Evolutionary conservation across 2,797 vertebrate genomes (phyloP), one percentile per base, ranked within the genome.

Genomic region (Acomys russatus): DNA sequence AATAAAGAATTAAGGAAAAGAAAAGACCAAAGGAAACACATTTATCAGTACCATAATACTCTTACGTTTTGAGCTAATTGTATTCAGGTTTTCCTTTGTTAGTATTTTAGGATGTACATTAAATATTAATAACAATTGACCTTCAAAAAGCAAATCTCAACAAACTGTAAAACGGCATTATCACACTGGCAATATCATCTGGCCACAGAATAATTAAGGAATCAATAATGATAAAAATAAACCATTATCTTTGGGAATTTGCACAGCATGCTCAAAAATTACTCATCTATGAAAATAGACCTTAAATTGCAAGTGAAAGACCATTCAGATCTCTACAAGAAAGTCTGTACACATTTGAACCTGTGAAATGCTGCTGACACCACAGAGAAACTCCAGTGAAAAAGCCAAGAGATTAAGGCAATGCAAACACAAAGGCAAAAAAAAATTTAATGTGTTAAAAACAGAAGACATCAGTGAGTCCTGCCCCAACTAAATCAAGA

Each of bases 171-270:
- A 90, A 20, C 38, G 71, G 70, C 51, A 70, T 90, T 94, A 91
- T 44, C 51, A 84, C 68, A 77, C 23, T 63, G 9, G 33, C 14
- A 10, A 33, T 51, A 74, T 87, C 61, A 92, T 80, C 66, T 89
- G 18, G 18, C 28, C 35, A 23, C 28, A 93, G 33, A 77, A 91
- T 33, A 92, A 63, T 89, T 71, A 76, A 92, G 8, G n/a, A 87
- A 90, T 92, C n/a, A 70, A 85, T 93, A 79, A 88, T 77, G 25
- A 84, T 56, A 88, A 74, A 59, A 90, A 83, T 64, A 54, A 83
- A 51, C 15, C 23, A 64, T 56, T 66, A 7, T 74, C 17, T 84
- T 79, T 86, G 44, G 54, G 10, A 88, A 90, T 83, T 78, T 92
- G 25, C 1, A 79, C 20, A 79, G 10, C 1, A 23, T 14, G 35